Evolutionary conservation across 1,140 invertebrate genomes (phyloP).

Genomic region (Agraylea sexmaculata): DNA sequence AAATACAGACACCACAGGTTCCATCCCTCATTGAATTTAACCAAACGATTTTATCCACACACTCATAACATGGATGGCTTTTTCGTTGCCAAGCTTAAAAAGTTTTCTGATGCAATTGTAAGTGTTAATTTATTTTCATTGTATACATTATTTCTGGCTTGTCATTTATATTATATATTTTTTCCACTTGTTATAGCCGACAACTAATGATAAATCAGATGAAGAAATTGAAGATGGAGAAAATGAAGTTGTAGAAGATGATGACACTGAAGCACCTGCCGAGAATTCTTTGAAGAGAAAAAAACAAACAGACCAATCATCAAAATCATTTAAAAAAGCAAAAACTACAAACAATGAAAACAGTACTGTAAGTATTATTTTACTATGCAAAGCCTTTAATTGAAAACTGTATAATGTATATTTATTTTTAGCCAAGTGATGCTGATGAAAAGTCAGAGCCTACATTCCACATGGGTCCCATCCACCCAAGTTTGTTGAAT

Average conservation of each 20-base stretch:
- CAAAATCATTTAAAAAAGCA: constrained; percentile 26
- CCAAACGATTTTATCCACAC: constrained; percentile 92
- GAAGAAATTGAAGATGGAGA: constrained; percentile 27
- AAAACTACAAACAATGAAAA: constrained; percentile 17
- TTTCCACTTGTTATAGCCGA: constrained; percentile 37
- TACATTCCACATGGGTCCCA: not conserved
- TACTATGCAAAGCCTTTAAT: constrained; percentile 14
- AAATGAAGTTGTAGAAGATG: constrained; percentile 21
- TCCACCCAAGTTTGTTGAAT: constrained; percentile 17
- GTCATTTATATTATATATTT: constrained; percentile 8
- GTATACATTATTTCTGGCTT: constrained; percentile 6
- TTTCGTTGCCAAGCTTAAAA: constrained; percentile 97
- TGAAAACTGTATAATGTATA: constrained; percentile 14
- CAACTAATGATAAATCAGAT: constrained; percentile 36
- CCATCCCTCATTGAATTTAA: constrained; percentile 84
- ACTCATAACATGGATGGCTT: constrained; percentile 99
- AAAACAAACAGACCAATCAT: constrained; percentile 25
- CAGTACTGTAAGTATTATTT: constrained; percentile 6
- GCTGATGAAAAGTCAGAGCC: constrained; percentile 2
- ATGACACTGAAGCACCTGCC: constrained; percentile 23
- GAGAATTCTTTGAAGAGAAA: constrained; percentile 27
- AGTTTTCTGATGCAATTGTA: constrained; percentile 78
- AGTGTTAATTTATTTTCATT: constrained; percentile 28
- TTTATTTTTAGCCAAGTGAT: constrained; percentile 2
- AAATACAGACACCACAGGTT: constrained; percentile 82